Percentiles rank a stretch among this genome's conserved stretches.
phyloP scores from a whole-genome alignment of 1,140 invertebrate genomes.

The Musca vetustissima region DNA sequence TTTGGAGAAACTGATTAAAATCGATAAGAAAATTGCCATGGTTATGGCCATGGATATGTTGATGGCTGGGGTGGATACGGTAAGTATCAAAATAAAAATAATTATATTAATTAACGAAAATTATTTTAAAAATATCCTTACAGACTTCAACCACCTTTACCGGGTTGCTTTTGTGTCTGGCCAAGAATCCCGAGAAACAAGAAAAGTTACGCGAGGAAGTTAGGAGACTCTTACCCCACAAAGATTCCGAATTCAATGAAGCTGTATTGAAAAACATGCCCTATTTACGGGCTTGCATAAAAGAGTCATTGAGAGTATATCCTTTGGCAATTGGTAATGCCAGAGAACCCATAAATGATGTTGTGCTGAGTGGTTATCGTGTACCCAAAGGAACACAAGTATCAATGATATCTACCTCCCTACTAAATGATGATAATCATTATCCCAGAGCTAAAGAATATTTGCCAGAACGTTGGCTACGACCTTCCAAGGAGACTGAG shows the following conservation, averaged over 20 bases:
- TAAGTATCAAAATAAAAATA: slow-evolving; percentile 43
- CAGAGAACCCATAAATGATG: slow-evolving; percentile 58
- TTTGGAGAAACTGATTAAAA: slow-evolving; percentile 62
- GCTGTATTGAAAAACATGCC: slow-evolving; percentile 60
- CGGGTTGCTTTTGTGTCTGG: slow-evolving; percentile 55
- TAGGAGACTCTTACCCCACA: slow-evolving; percentile 54
- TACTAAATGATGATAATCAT: slow-evolving; percentile 55
- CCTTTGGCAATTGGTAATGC: slow-evolving; percentile 59
- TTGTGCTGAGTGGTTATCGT: slow-evolving; percentile 61
- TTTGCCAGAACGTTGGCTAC: slow-evolving; percentile 64
- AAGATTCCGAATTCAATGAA: slow-evolving; percentile 58
- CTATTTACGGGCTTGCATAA: slow-evolving; percentile 68
- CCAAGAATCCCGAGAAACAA: slow-evolving; percentile 68
- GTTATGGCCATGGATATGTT: slow-evolving; percentile 73
- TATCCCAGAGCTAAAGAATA: slow-evolving; percentile 59
- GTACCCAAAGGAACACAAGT: slow-evolving; percentile 65
- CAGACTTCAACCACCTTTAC: slow-evolving; percentile 38
- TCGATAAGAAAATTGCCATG: slow-evolving; percentile 62
- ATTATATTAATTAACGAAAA: too few species aligned
- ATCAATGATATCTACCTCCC: slow-evolving; percentile 56
- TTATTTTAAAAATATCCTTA: background rate
- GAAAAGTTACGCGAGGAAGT: slow-evolving; percentile 69
- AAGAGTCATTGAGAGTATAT: slow-evolving; percentile 63
- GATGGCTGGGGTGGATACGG: slow-evolving; percentile 74
- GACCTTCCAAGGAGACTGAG: background rate